Percentiles rank a stretch among this genome's conserved stretches.
phyloP scores from a whole-genome alignment of 2,888 invertebrate species.

The Apamea anceps region DNA sequence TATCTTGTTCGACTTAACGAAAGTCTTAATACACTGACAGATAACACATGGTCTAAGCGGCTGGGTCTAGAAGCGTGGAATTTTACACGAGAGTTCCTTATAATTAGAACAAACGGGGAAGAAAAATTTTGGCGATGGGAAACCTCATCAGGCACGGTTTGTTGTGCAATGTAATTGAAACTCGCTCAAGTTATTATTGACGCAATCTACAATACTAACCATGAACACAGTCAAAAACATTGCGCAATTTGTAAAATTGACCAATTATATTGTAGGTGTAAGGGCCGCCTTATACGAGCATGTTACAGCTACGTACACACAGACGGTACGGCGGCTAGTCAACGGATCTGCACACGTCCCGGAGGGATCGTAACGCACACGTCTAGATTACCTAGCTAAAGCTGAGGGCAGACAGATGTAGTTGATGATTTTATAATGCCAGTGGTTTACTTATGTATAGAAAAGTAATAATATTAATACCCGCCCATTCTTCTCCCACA shows the following conservation, averaged over 20 bases:
- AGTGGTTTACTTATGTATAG: not conserved
- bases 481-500: not conserved
- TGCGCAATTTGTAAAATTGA: not conserved
- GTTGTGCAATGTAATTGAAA: not conserved
- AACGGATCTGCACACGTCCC: conserved; percentile 56
- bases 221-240: not conserved
- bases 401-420: conserved; percentile 47
- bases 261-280: not conserved
- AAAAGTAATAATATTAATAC: not conserved
- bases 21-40: too few species aligned
- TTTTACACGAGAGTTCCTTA: not conserved
- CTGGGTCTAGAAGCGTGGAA: not conserved
- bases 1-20: too few species aligned
- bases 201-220: not conserved
- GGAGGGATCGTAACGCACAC: conserved; percentile 66
- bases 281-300: not conserved
- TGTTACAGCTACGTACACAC: conserved; percentile 26
- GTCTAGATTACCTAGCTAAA: conserved; percentile 71
- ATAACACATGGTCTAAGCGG: too few species aligned
- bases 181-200: not conserved
- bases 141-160: not conserved
- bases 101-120: not conserved
- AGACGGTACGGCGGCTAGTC: conserved; percentile 27
- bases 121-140: not conserved
- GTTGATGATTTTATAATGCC: too few species aligned